Conservation (phyloP, 2,888 invertebrate genomes). For the Nematopogon swammerdamellus region DNA sequence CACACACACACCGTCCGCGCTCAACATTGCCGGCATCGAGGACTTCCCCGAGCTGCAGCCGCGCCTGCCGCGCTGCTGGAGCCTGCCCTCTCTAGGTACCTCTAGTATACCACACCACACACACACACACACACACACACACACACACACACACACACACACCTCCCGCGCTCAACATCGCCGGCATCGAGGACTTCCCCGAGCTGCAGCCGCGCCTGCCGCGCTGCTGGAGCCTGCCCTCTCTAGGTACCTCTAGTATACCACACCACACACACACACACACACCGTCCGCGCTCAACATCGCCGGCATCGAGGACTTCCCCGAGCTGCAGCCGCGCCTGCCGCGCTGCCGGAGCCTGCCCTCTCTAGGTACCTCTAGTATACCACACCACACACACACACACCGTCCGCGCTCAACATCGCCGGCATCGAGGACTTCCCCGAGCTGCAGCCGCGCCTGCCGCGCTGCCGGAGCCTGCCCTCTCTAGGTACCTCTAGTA, state of each 20-base stretch:
- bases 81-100: slow-evolving; percentile 63
- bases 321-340: too few species aligned
- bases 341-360: too few species aligned
- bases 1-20: too few species aligned
- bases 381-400: too few species aligned
- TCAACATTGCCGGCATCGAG: slow-evolving; percentile 78
- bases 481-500: slow-evolving; percentile 54
- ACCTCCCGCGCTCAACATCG: slow-evolving; percentile 75
- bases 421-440: slow-evolving; percentile 76
- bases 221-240: slow-evolving; percentile 73
- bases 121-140: too few species aligned
- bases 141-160: too few species aligned
- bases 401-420: slow-evolving; percentile 77
- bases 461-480: slow-evolving; percentile 77
- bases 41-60: slow-evolving; percentile 69
- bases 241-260: slow-evolving; percentile 54
- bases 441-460: slow-evolving; percentile 62
- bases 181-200: slow-evolving; percentile 76
- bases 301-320: too few species aligned
- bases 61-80: slow-evolving; percentile 71
- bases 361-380: too few species aligned
- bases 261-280: too few species aligned
- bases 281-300: too few species aligned
- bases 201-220: slow-evolving; percentile 65
- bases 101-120: too few species aligned